Evolutionary conservation across 2,113 vertebrate genomes (phyloP), one percentile per base, ranked within the genome.

Genomic region (Mus pahari): DNA sequence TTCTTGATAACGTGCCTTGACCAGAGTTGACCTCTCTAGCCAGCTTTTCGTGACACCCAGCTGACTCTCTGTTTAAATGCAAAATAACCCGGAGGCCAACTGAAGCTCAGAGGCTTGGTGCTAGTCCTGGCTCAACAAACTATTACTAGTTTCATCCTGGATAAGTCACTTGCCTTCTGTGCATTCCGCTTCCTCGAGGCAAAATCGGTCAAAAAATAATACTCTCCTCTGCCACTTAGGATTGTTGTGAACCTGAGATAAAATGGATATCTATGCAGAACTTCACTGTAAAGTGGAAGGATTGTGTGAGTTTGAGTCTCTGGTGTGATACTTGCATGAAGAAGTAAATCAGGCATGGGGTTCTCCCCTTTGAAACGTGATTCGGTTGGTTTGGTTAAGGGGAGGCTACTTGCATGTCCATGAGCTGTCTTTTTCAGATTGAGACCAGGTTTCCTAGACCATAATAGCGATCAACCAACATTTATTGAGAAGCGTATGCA

Each of bases 321-420:
- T 64, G 74, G 12, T 42, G 91, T 92, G 79, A 86, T 22, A 60
- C 64, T 91, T 66, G 68, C 93, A 90, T 96, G 45, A 88, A 92
- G 55, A 33, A 93, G 9, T 71, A 86, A 66, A 64, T 48, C 42
- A 84, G 64, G 36, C 26, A 42, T 22, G 36, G 50, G 83, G 88
- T 77, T 96, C 68, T 75, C 16, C 68, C 6, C 68, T 91, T 11
- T 81, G 17, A 48, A 60, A 89, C 42, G 28, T 89, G 66, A 42
- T 94, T 94, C 22, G 42, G 60, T 50, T 60, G 17, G 66, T 68
- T 60, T 53, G n/a, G 5, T n/a, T 84, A 70, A 93, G 39, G 39
- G 10, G 33, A 64, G 92, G 36, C 86, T 66, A 45, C 20, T 94
- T 71, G 19, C 5, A n/a, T 64, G 48, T 77, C 39, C 48, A 93